Evolutionary conservation across 2,797 vertebrate species (phyloP).

Genomic region (Sandelia bainsii): DNA sequence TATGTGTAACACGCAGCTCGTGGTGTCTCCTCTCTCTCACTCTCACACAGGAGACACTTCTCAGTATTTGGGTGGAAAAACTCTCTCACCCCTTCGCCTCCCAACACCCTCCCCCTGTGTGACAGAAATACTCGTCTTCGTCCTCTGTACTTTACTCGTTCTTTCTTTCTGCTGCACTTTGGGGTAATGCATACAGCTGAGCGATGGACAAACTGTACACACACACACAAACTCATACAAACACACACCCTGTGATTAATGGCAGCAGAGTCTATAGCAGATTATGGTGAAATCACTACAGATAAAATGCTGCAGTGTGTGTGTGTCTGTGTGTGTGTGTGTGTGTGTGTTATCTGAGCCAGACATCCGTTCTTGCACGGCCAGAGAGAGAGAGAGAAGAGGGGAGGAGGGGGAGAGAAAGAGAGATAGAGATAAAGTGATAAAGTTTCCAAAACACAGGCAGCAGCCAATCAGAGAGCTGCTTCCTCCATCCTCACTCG

Average conservation of each 20-base stretch:
- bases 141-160: conserved; percentile 14
- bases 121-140: background rate
- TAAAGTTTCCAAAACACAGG: conserved; percentile 53
- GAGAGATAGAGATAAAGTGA: conserved; percentile 23
- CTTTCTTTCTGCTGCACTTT: conserved; percentile 40
- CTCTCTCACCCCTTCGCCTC: too few relatives aligned
- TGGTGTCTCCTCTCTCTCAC: too few relatives aligned
- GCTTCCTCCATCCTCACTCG: conserved; percentile 6
- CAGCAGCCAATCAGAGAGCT: conserved; percentile 42
- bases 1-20: too few relatives aligned
- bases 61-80: too few relatives aligned
- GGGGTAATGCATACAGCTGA: conserved; percentile 50
- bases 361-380: conserved; percentile 38
- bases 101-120: too few relatives aligned
- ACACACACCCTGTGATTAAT: conserved; percentile 55
- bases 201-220: conserved; percentile 39
- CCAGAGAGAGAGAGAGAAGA: conserved; percentile 76
- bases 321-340: conserved; percentile 19
- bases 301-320: conserved; percentile 58
- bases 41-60: too few relatives aligned
- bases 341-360: too few relatives aligned
- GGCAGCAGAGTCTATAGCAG: conserved; percentile 49
- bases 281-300: conserved; percentile 65
- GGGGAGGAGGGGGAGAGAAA: background rate
- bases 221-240: conserved; percentile 18